Conservation (phyloP, 1,140 invertebrate species). For the Euwallacea similis region DNA sequence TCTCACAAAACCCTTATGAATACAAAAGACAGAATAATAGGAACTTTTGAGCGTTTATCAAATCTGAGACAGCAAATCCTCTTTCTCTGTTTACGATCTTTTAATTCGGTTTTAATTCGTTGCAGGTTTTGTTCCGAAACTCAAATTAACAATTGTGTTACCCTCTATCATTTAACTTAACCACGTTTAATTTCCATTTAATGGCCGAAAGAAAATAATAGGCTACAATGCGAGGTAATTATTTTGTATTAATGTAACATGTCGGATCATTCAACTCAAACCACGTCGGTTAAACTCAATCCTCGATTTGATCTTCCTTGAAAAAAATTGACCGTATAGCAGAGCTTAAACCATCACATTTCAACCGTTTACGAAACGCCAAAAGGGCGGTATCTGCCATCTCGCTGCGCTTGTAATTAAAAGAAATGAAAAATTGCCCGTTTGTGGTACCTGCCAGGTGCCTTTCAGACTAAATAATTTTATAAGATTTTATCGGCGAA, state of each 20-base stretch:
- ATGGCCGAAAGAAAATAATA: slow-evolving; percentile 1
- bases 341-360: background rate
- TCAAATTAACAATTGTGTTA: background rate
- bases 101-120: slow-evolving; percentile 17
- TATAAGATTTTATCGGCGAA: slow-evolving; percentile 32
- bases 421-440: slow-evolving; percentile 34
- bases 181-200: slow-evolving; percentile 18
- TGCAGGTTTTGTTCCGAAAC: slow-evolving; percentile 3
- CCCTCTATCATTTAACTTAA: background rate
- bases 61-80: background rate
- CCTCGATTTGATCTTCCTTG: too few species aligned
- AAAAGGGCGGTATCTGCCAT: slow-evolving; percentile 33
- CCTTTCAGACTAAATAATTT: slow-evolving; percentile 28
- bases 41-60: background rate
- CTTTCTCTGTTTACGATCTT: slow-evolving; percentile 8
- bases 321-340: too few species aligned
- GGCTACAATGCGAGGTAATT: background rate
- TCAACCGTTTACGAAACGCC: slow-evolving; percentile 24
- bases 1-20: background rate
- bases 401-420: slow-evolving; percentile 28
- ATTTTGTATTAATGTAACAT: too few species aligned
- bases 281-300: too few species aligned
- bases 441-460: slow-evolving; percentile 31
- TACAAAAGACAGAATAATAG: background rate
- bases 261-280: too few species aligned